Base-by-base conservation (phyloP, 2,888 invertebrate species). In the Acleris sparsana region DNA sequence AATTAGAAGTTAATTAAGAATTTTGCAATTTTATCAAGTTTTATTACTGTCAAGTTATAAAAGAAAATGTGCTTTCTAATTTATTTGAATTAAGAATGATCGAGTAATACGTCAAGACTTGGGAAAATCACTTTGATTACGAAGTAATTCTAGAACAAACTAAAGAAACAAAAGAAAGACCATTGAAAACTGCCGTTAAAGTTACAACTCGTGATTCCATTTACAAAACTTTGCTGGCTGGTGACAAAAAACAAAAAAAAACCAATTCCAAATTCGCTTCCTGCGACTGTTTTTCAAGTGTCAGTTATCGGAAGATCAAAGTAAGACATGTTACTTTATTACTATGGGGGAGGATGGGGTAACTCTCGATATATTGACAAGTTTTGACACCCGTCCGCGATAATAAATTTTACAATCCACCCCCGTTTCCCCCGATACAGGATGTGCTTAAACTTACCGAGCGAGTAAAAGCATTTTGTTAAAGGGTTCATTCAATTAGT, bases 361-460 rank as follows among this genome's bases (percentile, higher is more conserved):
- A 58, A 7, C 57, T 57, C 56, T 63, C 64, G 65, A 65, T 65
- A 71, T 73, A 73, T 73, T 70, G 75, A 75, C 72, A 72, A 67
- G 67, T 70, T 71, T 65, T 65, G 65, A 65, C 65, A 69, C 66
- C 67, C 69, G 72, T 74, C 75, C 71, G 76, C 79, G 82, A 71
- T 81, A 82, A 83, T 79, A 75, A 78, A 80, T 77, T 81, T 80
- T 80, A 80, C 76, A 75, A 75, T 74, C 70, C 69, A 49, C 69
- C 62, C 62, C 66, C 60, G 61, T 69, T 64, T 59, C 62, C 59
- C 62, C 52, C 43, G 53, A 64, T 71, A 73, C 69, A 72, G 73
- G 58, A 51, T 72, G 73, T 51, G 55, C 65, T 60, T 46, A 22
- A 65, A 65, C 43, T 65, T 65, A 56, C 29, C n/a, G 44, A 56